Base-by-base conservation (phyloP, 2,888 invertebrate species). In the Drosophila ustulata region DNA sequence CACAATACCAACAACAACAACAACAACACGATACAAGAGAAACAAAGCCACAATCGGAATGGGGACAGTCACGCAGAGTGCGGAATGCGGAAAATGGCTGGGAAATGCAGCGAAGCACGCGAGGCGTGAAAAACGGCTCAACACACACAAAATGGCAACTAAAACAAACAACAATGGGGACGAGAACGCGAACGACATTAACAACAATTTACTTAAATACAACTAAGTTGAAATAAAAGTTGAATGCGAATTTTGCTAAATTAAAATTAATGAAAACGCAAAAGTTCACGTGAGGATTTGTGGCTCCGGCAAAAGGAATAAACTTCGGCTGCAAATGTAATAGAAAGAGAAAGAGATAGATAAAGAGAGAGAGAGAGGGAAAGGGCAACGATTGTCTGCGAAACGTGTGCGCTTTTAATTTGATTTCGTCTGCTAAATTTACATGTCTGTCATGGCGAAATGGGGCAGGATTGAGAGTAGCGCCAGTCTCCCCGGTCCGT, bases 381-480 rank as follows among this genome's bases (percentile, higher is more conserved):
- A 8, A 8, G 23, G 45, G 7, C 6, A 11, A 46, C 37, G 39
- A 56, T 62, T 72, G 69, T 67, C 67, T 72, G 75, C 59, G 71
- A 59, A 76, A 74, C 70, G 88, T 75, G 82, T 83, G 71, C 70
- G 80, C 78, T 84, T 82, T 82, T 87, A 84, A 84, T 88, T 84
- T 85, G 88, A 82, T 80, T 85, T 85, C 59, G 82, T 88, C 84
- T 85, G 85, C 80, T 6, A 77, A 80, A 83, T 83, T 82, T 84
- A 82, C 85, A 83, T 83, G 84, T 86, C 81, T 81, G 69, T 39
- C 53, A 41, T 37, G 37, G 56, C 25, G 18, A 32, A 8, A 25
- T 25, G 32, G n/a, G 7, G 9, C 45, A 18, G 55, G n/a, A 52
- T 37, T 13, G 25, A 8, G 52, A 30, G 25, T 11, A 46, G 57